phyloP scores from a whole-genome alignment of 2,113 vertebrate species.

The Crocuta crocuta region DNA sequence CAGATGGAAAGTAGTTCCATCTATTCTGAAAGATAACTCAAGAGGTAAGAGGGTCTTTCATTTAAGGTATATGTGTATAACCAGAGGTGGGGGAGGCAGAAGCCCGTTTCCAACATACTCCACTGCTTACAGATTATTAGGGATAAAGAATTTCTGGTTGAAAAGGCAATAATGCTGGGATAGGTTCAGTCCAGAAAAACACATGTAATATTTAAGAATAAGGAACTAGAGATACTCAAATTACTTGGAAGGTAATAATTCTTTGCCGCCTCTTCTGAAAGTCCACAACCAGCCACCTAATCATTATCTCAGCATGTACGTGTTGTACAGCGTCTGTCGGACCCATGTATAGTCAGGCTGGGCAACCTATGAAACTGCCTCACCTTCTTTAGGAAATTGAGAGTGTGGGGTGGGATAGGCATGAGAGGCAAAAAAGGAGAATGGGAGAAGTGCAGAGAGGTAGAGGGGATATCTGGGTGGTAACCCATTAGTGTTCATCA shows the following conservation, averaged over 20 bases:
- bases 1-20: neutral
- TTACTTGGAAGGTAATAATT: neutral
- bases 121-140: neutral
- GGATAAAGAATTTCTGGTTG: slow-evolving; percentile 33
- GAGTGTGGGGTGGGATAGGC: neutral
- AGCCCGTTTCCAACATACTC: neutral
- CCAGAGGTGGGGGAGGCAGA: neutral
- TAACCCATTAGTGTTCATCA: neutral
- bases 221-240: neutral
- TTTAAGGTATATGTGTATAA: neutral
- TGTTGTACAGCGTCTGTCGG: neutral
- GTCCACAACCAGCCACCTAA: neutral
- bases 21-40: slow-evolving; percentile 16
- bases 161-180: slow-evolving; percentile 34
- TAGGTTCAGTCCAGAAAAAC: neutral
- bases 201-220: neutral
- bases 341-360: neutral
- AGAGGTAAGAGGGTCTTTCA: neutral
- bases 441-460: neutral
- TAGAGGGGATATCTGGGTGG: neutral
- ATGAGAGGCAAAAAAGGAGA: neutral
- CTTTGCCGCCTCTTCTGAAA: neutral
- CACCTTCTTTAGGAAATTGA: neutral
- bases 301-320: neutral
- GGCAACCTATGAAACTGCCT: neutral